phyloP scores from a whole-genome alignment of 2,888 invertebrate species.

The Cylloceria caligata region DNA sequence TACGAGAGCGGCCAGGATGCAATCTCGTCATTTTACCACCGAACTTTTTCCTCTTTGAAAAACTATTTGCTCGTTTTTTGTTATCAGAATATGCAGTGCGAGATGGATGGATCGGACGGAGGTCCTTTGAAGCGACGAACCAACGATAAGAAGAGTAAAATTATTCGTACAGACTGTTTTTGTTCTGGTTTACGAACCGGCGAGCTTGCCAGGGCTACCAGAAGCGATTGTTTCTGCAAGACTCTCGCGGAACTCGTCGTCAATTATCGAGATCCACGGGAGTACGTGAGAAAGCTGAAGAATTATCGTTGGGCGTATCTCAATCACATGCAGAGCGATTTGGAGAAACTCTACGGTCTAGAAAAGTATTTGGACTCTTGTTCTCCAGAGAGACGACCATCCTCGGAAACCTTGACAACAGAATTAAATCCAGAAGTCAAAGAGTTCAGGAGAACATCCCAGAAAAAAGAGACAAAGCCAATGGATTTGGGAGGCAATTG shows the following conservation, averaged over 20 bases:
- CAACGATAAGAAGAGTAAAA: slow-evolving; percentile 5
- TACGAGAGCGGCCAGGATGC: slow-evolving; percentile 7
- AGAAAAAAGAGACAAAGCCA: slow-evolving; percentile 6
- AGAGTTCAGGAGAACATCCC: neutral
- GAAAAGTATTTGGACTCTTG: slow-evolving; percentile 84
- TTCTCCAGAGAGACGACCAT: slow-evolving; percentile 67
- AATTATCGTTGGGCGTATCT: slow-evolving; percentile 85
- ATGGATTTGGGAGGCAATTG: slow-evolving; percentile 5
- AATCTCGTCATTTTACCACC: slow-evolving; percentile 46
- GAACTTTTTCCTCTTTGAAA: slow-evolving; percentile 17
- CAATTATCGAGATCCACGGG: slow-evolving; percentile 75
- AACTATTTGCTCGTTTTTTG: slow-evolving; percentile 10
- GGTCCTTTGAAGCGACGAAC: neutral
- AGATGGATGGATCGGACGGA: slow-evolving; percentile 9
- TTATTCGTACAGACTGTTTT: neutral
- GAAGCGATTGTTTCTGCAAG: slow-evolving; percentile 21
- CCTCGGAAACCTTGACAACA: slow-evolving; percentile 53
- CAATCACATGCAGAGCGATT: slow-evolving; percentile 84
- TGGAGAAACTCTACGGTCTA: slow-evolving; percentile 83
- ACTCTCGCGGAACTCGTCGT: slow-evolving; percentile 72
- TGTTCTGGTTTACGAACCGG: slow-evolving; percentile 5
- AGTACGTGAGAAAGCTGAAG: slow-evolving; percentile 84
- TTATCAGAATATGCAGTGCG: slow-evolving; percentile 20
- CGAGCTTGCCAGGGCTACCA: neutral
- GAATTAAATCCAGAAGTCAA: neutral